phyloP scores from a whole-genome alignment of 2,888 invertebrate genomes.

The Agriotes lineatus region DNA sequence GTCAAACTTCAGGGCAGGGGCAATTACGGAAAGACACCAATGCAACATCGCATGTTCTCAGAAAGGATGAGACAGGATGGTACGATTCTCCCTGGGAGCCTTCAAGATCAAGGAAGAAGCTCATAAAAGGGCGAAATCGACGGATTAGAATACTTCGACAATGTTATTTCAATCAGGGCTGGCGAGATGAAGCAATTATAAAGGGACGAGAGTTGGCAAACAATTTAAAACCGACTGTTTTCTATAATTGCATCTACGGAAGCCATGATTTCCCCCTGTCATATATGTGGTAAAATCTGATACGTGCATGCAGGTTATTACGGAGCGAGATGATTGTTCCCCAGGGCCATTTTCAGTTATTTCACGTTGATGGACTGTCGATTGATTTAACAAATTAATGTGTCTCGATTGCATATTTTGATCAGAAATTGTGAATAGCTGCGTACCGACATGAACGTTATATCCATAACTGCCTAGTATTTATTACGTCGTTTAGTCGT shows the following conservation, averaged over 20 bases:
- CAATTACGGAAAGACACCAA: background rate
- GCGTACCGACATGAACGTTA: too few species aligned
- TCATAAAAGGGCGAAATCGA: background rate
- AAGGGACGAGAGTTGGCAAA: background rate
- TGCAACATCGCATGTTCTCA: slow-evolving; percentile 9
- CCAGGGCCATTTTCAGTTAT: background rate
- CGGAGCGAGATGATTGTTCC: too few species aligned
- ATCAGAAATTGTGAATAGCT: too few species aligned
- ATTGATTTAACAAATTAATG: slow-evolving; percentile 11
- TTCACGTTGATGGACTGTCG: background rate
- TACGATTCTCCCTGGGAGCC: background rate
- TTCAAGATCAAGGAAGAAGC: background rate
- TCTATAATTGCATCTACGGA: background rate
- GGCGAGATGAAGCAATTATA: background rate
- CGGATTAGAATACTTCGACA: slow-evolving; percentile 4
- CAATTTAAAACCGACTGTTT: background rate
- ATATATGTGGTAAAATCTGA: background rate
- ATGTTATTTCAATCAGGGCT: background rate
- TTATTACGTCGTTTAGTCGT: too few species aligned
- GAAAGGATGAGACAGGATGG: background rate
- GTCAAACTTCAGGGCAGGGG: background rate
- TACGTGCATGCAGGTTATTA: slow-evolving; percentile 6
- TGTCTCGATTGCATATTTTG: background rate
- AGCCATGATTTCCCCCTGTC: background rate
- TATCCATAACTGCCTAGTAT: too few species aligned